Conservation (phyloP, 1,140 invertebrate genomes). For the Drosophila grimshawi region DNA sequence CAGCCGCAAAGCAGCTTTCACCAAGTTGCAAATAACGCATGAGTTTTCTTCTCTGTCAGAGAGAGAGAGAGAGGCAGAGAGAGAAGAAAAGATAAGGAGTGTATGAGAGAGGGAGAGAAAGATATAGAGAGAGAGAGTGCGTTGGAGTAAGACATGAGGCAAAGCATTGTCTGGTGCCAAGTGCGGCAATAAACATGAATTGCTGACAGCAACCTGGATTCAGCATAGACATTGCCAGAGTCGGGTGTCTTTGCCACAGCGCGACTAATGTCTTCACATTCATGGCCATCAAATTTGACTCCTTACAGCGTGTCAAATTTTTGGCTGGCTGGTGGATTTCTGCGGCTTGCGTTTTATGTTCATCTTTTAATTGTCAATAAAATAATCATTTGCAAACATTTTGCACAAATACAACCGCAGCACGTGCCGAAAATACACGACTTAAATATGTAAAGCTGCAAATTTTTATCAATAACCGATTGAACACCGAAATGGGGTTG, state of each 20-base stretch:
- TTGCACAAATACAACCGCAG: conserved; percentile 71
- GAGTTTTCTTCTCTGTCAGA: conserved; percentile 36
- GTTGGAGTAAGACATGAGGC: conserved; percentile 1
- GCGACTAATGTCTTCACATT: conserved; percentile 73
- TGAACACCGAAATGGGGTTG: conserved; percentile 12
- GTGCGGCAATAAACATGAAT: conserved; percentile 23
- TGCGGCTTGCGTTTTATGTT: conserved; percentile 64
- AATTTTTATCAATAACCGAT: conserved; percentile 70
- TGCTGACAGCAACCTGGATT: conserved; percentile 17
- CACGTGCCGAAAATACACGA: conserved; percentile 62
- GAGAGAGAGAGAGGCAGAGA: conserved; percentile 43
- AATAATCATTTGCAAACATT: conserved; percentile 78
- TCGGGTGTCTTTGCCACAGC: background rate
- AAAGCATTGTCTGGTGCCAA: conserved; percentile 27
- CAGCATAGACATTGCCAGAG: conserved; percentile 1
- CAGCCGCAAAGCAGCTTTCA: conserved; percentile 48
- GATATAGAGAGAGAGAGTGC: background rate
- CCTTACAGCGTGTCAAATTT: conserved; percentile 49
- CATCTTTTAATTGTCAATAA: conserved; percentile 81
- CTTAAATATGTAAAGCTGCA: conserved; percentile 46
- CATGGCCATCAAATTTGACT: conserved; percentile 71
- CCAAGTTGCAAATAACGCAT: conserved; percentile 37
- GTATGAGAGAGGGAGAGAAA: background rate
- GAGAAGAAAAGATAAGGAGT: background rate
- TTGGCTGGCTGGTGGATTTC: conserved; percentile 37